A percentile compares a stretch with the other conserved stretches of the same genome.
These are phyloP conservation scores for Myripristis jacobus DNA, from an alignment of 2,797 vertebrate species.

Conservation along the genomic window DNA sequence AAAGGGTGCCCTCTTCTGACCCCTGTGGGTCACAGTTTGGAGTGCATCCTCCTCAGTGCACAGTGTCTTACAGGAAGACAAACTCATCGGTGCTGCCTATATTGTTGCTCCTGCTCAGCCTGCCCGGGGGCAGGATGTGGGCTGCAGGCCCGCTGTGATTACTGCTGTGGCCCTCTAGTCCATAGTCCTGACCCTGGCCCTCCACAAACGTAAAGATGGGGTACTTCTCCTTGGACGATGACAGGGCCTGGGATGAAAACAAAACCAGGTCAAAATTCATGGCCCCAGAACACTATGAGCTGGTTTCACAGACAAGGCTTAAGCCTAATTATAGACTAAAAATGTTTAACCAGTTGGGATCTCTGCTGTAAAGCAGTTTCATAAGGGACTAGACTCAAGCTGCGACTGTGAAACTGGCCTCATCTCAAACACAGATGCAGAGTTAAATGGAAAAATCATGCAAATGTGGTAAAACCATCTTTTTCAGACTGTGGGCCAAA, in stretches of 20 bases:
- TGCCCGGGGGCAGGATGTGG: conserved; percentile 77
- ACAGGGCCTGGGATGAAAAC: conserved; percentile 82
- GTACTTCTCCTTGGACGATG: conserved; percentile 88
- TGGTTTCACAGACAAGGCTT: too few species aligned
- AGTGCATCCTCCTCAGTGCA: conserved; percentile 15
- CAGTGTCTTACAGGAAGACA: conserved; percentile 86
- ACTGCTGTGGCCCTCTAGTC: conserved; percentile 82
- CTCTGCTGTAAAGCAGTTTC: too few species aligned
- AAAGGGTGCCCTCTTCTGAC: conserved; percentile 24
- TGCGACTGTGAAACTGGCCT: too few species aligned
- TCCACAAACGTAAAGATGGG: conserved; percentile 93
- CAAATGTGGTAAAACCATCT: too few species aligned
- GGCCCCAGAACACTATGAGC: background rate
- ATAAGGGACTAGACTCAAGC: too few species aligned
- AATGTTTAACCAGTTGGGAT: too few species aligned
- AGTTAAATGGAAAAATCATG: too few species aligned
- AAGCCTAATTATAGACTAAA: too few species aligned
- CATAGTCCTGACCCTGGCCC: conserved; percentile 89
- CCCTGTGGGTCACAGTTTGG: conserved; percentile 19
- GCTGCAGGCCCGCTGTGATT: conserved; percentile 69
- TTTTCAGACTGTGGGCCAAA: background rate
- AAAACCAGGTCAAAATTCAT: background rate
- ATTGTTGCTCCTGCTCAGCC: conserved; percentile 72
- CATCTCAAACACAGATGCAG: too few species aligned
- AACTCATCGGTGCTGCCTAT: conserved; percentile 89